Percentiles rank a stretch among this genome's conserved stretches.
phyloP scores from a whole-genome alignment of 2,797 vertebrate genomes.

The Cetoscarus ocellatus region DNA sequence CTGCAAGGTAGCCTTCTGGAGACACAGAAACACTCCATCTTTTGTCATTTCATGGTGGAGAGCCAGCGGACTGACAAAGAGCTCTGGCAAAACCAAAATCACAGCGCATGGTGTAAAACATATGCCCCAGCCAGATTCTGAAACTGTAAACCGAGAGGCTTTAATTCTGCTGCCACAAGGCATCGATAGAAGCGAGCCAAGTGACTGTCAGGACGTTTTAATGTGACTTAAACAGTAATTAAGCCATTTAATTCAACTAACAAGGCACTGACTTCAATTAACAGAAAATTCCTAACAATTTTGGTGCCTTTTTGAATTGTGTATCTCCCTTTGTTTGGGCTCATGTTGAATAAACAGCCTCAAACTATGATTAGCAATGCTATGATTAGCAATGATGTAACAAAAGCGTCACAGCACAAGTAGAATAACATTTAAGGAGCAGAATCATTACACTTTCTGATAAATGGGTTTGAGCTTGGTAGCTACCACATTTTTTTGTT shows the following conservation, averaged over 20 bases:
- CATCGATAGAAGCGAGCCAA: slow-evolving; percentile 31
- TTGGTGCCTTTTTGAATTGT: slow-evolving; percentile 4
- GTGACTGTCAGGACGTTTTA: slow-evolving; percentile 39
- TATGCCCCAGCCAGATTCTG: slow-evolving; percentile 37
- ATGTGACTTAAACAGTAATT: slow-evolving; percentile 37
- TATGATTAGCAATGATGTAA: neutral
- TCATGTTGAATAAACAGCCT: neutral
- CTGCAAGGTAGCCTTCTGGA: slow-evolving; percentile 32
- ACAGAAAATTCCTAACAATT: slow-evolving; percentile 3
- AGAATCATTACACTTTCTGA: no score
- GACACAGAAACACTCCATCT: slow-evolving; percentile 31
- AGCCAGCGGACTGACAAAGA: slow-evolving; percentile 64
- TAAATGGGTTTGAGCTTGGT: no score
- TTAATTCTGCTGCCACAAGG: slow-evolving; percentile 20
- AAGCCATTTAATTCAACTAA: slow-evolving; percentile 37
- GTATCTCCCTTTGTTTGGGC: neutral
- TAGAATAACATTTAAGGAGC: no score
- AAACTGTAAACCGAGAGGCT: slow-evolving; percentile 44
- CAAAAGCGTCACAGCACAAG: neutral
- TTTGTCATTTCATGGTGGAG: slow-evolving; percentile 41
- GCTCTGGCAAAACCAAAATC: slow-evolving; percentile 46
- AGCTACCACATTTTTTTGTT: no score
- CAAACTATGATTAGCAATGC: neutral
- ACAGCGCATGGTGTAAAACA: slow-evolving; percentile 34
- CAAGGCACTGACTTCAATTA: slow-evolving; percentile 14